Evolutionary conservation across 2,797 vertebrate species (phyloP), one percentile per base, ranked within the genome.

Genomic region (Astyanax mexicanus): DNA sequence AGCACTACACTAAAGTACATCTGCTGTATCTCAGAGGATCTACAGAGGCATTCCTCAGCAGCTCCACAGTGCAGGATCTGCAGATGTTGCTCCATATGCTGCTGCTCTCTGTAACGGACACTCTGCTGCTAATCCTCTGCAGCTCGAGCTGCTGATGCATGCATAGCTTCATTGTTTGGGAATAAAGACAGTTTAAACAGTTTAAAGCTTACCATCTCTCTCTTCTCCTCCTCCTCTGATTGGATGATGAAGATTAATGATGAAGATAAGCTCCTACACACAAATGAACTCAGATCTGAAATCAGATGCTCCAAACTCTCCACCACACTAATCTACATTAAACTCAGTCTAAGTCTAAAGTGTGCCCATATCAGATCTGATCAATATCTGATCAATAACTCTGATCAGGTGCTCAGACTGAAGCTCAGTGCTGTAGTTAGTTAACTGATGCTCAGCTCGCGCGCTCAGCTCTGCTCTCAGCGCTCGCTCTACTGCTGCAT

Each of bases 161-260:
- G 40, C 35, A 13, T 7, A 11, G 2, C 3, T 69, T 32, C 32
- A 57, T 57, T 57, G 44, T n/a, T 45, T 6, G 4, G n/a, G 17
- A 61, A 49, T 60, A 44, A 62, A 27, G 13, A 70, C 17, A 15
- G 12, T 23, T 60, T 21, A 6, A 62, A 70, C 17, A 15, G 12
- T 23, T 60, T 21, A 6, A 62, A 38, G 58, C 78, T 80, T 32
- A 80, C 78, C 78, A 79, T 79, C 9, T 21, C 49, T 51, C 0
- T 7, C 13, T 42, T 21, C 55, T 55, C 9, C 19, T 55, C 9
- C 19, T 29, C 13, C 27, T 19, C 25, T 19, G 42, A 44, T 8
- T 37, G 29, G 32, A 9, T 37, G 57, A 60, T 35, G 11, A 3
- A 57, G 6, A 32, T 54, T 19, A n/a, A n/a, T n/a, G n/a, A n/a